Evolutionary conservation across 2,888 invertebrate species (phyloP).

Genomic region (Macropis europaea): DNA sequence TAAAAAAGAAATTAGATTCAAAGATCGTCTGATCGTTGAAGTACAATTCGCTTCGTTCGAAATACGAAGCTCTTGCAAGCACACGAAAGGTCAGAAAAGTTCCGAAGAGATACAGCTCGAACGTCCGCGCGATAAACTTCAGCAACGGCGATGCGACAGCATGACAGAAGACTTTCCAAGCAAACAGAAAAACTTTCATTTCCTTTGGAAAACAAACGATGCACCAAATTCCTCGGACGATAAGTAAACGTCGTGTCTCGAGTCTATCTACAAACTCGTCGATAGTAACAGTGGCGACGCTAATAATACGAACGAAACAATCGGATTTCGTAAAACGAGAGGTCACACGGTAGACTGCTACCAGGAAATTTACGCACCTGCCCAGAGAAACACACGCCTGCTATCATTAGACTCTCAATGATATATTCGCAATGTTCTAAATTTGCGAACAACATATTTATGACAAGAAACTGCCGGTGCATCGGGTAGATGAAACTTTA

Average conservation of each 20-base stretch:
- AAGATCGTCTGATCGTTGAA: neutral
- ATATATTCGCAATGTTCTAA: no score
- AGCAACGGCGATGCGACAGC: no score
- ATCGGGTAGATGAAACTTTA: no score
- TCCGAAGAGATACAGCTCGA: no score
- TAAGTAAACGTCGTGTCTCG: neutral
- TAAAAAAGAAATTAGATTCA: neutral
- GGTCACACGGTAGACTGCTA: neutral
- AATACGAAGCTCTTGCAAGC: no score
- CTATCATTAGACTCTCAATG: no score
- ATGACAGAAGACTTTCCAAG: neutral
- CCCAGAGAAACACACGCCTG: no score
- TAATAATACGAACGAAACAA: neutral
- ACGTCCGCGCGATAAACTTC: no score
- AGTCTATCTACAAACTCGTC: neutral
- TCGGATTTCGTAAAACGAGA: neutral
- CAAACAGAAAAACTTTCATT: constrained; percentile 24
- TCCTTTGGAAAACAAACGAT: neutral
- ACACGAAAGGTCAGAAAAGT: no score
- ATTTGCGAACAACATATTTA: no score
- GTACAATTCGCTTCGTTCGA: neutral
- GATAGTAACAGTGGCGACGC: neutral
- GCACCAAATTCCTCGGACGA: neutral
- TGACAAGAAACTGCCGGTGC: no score
- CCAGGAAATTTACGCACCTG: no score